These are phyloP conservation scores for Melinaea marsaeus DNA, from an alignment of 2,888 invertebrate species.

Conservation along the genomic window DNA sequence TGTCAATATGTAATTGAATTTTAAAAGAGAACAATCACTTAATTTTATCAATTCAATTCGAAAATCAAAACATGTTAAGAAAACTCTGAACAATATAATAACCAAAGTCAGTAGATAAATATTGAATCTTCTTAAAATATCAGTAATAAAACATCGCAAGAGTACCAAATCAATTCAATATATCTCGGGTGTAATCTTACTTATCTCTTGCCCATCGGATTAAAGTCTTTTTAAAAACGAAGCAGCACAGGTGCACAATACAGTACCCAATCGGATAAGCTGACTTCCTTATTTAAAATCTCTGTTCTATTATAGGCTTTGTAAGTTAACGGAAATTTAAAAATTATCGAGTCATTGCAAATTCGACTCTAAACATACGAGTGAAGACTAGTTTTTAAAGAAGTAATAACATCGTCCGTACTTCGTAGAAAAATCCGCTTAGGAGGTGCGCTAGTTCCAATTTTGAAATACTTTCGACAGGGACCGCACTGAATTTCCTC, in stretches of 20 bases:
- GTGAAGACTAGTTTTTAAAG: no score
- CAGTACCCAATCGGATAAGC: constrained; percentile 12
- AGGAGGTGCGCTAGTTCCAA: constrained; percentile 60
- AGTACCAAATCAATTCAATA: no score
- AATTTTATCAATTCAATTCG: no score
- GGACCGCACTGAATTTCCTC: constrained; percentile 34
- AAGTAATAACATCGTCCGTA: no score
- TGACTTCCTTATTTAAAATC: constrained; percentile 13
- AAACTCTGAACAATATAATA: no score
- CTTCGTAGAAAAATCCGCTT: constrained; percentile 49
- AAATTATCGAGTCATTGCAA: background rate
- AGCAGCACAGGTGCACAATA: constrained; percentile 1
- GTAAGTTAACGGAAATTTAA: constrained; percentile 5
- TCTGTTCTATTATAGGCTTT: constrained; percentile 15
- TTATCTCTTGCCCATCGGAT: background rate
- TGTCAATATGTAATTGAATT: no score
- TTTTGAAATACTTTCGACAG: constrained; percentile 65
- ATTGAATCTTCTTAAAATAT: no score
- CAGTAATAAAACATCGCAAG: no score
- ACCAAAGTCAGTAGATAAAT: no score
- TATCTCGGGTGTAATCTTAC: background rate
- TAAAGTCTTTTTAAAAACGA: background rate
- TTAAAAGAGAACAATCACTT: no score
- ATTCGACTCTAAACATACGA: no score
- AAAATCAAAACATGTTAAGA: no score